Percentiles rank a stretch among this genome's conserved stretches.
phyloP scores from a whole-genome alignment of 2,113 vertebrate species.

The Propithecus coquereli region DNA sequence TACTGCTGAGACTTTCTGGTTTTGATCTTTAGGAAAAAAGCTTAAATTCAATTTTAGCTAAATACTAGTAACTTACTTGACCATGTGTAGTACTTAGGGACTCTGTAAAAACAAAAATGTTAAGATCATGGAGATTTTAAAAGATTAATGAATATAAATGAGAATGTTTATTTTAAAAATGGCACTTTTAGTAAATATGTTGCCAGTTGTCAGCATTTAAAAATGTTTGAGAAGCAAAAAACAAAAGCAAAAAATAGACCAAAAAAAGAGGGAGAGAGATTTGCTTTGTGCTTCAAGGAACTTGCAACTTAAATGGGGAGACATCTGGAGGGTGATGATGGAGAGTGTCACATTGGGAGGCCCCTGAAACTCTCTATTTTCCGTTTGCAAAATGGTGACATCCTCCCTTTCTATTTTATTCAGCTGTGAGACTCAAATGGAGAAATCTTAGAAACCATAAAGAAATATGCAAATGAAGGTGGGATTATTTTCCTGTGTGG shows the following conservation, averaged over 20 bases:
- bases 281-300: not conserved
- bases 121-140: not conserved
- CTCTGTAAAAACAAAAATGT: not conserved
- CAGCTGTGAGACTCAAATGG: not conserved
- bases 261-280: not conserved
- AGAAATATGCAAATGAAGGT: not conserved
- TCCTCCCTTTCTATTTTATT: not conserved
- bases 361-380: not conserved
- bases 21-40: not conserved
- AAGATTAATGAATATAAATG: slow-evolving; percentile 14
- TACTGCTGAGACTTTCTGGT: not conserved
- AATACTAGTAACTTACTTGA: not conserved
- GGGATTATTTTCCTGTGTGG: not conserved
- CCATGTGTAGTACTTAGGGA: not conserved
- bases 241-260: not conserved
- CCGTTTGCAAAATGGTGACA: not conserved
- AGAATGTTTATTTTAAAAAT: not conserved
- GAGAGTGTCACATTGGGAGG: not conserved
- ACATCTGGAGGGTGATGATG: not conserved
- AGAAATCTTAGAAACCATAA: not conserved
- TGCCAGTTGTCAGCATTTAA: not conserved
- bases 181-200: not conserved
- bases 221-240: not conserved
- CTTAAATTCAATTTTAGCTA: not conserved
- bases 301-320: not conserved